Evolutionary conservation across 2,113 vertebrate genomes (phyloP).

Genomic region (Pipra filicauda): DNA sequence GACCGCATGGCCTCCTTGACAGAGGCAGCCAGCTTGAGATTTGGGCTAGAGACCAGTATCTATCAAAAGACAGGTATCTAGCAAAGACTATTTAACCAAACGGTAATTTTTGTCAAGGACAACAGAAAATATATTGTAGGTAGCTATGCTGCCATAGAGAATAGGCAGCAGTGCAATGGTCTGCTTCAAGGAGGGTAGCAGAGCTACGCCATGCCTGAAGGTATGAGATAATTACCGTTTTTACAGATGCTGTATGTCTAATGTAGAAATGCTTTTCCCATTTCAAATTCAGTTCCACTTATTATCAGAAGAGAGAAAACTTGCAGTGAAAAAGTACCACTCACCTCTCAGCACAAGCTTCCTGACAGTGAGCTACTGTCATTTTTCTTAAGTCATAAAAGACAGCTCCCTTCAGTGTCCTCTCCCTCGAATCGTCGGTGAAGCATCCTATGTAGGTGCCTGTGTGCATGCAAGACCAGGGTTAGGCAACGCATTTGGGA

Average conservation of each 20-base stretch:
- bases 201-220: neutral
- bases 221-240: neutral
- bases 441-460: conserved; percentile 92
- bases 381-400: conserved; percentile 97
- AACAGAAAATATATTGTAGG: neutral
- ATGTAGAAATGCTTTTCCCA: neutral
- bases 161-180: neutral
- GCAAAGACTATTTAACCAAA: neutral
- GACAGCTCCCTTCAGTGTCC: conserved; percentile 87
- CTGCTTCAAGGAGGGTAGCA: neutral
- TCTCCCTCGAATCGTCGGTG: conserved; percentile 81
- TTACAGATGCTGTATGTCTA: neutral
- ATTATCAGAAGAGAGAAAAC: neutral
- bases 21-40: neutral
- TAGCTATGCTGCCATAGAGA: neutral
- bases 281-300: neutral
- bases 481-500: accelerated
- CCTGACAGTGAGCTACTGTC: conserved; percentile 91
- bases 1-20: accelerated
- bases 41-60: neutral
- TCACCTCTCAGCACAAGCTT: conserved; percentile 94
- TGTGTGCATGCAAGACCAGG: conserved; percentile 26
- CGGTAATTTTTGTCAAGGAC: neutral
- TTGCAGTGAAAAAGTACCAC: neutral
- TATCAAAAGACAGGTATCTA: neutral